Base-by-base conservation (phyloP, 2,113 vertebrate genomes). In the Rana temporaria region DNA sequence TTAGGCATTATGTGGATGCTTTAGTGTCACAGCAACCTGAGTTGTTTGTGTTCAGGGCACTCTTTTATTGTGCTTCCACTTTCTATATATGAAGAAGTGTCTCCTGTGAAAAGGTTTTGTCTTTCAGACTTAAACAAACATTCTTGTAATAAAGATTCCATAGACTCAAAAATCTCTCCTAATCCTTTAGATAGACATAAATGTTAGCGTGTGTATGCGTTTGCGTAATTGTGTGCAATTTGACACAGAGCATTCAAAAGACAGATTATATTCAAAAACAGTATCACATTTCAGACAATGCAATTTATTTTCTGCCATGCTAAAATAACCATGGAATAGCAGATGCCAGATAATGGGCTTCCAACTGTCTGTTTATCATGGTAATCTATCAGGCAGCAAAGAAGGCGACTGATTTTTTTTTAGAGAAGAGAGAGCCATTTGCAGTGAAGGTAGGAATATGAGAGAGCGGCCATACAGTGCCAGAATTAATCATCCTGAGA, bases 291-390 rank as follows among this genome's bases (percentile, higher is more conserved):
- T 69, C 38, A 48, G 87, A 42, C 62, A 67, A 26, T 15, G 5
- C 85, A 79, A 57, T 15, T 30, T 0, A 15, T 7, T 26, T 38
- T 12, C 26, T 84, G 57, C 22, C 30, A 79, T 82, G 69, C 53
- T 56, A 5, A 0, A 1, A 74, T 30, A 30, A 30, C 18, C 69
- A 18, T 85, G 84, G 79, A 70, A 88, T 77, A 85, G 82, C 91
- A 89, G 90, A 92, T 92, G 91, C 72, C 73, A 85, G 82, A 86
- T 89, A 85, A 72, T 90, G 87, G 65, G 85, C 82, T 57, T 88
- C 69, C 89, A 87, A 85, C 88, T 79, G 87, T 81, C 32, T 90
- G 87, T 81, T 83, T 88, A 89, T 88, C 86, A 86, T 70, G 88
- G 86, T 74, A 8, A 69, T 85, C 66, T 86, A 55, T 20, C 0